phyloP scores from a whole-genome alignment of 2,113 vertebrate genomes.

The Salvelinus fontinalis region DNA sequence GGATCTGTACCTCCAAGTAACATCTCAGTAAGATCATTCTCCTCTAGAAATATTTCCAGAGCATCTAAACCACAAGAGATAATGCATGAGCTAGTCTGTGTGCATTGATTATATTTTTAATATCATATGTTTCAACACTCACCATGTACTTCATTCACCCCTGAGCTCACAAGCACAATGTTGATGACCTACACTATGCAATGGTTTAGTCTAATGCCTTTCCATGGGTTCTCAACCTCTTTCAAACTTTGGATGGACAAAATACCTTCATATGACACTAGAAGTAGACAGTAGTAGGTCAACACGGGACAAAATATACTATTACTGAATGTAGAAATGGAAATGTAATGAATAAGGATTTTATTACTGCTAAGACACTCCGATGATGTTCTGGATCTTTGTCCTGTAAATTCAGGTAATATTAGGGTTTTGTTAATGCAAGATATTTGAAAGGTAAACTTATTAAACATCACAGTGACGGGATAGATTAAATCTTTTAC shows the following conservation, averaged over 20 bases:
- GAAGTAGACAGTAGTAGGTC: constrained; percentile 18
- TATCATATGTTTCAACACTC: constrained; percentile 46
- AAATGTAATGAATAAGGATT: not conserved
- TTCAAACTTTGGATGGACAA: constrained; percentile 63
- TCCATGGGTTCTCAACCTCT: constrained; percentile 81
- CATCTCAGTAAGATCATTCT: constrained; percentile 37
- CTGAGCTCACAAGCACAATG: constrained; percentile 81
- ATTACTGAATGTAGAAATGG: not conserved
- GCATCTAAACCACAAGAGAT: constrained; percentile 68
- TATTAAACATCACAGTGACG: constrained; percentile 7
- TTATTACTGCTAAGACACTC: constrained; percentile 52
- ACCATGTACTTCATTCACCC: constrained; percentile 85
- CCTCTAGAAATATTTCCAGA: constrained; percentile 64
- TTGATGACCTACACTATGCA: constrained; percentile 82
- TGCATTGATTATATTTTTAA: not conserved
- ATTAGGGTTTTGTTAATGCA: not conserved
- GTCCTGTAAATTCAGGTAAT: not conserved
- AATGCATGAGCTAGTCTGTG: not conserved
- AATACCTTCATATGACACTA: constrained; percentile 69
- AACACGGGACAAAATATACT: not conserved
- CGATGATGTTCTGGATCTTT: not conserved
- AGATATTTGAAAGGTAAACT: not conserved
- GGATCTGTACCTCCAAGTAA: constrained; percentile 34
- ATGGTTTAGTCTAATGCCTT: constrained; percentile 85
- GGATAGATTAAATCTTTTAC: not conserved